phyloP scores from a whole-genome alignment of 2,113 vertebrate genomes.

The Steatornis caripensis region DNA sequence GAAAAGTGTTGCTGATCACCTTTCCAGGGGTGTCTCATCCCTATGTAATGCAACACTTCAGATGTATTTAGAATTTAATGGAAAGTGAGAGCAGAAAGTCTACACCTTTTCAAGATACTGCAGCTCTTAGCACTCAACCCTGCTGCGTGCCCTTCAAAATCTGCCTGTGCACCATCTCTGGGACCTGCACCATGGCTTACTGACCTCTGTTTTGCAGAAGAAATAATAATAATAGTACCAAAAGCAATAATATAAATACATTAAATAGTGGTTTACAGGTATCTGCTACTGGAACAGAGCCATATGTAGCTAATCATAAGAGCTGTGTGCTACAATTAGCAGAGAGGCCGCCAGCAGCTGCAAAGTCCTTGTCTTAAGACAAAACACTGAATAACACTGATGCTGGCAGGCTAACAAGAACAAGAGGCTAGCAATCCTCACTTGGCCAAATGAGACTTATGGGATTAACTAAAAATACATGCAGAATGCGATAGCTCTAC shows the following conservation, averaged over 20 bases:
- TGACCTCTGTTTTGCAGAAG: background rate
- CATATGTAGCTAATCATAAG: background rate
- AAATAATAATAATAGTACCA: background rate
- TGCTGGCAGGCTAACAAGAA: background rate
- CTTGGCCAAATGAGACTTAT: background rate
- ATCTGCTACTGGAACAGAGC: background rate
- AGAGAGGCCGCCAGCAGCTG: background rate
- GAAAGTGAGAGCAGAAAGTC: background rate
- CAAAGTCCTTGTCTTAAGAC: background rate
- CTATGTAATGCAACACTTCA: background rate
- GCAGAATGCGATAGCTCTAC: accelerated
- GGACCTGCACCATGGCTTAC: background rate
- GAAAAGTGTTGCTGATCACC: background rate
- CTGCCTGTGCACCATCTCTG: background rate
- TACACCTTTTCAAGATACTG: background rate
- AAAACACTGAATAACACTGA: background rate
- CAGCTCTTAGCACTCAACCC: background rate
- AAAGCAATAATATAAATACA: background rate
- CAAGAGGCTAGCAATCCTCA: background rate
- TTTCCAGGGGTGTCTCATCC: background rate
- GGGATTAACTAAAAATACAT: background rate
- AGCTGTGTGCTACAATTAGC: background rate
- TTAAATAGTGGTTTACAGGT: background rate
- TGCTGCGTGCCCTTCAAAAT: background rate
- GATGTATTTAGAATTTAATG: background rate